phyloP scores from a whole-genome alignment of 2,113 vertebrate species.

The Phylloscopus whistleri region DNA sequence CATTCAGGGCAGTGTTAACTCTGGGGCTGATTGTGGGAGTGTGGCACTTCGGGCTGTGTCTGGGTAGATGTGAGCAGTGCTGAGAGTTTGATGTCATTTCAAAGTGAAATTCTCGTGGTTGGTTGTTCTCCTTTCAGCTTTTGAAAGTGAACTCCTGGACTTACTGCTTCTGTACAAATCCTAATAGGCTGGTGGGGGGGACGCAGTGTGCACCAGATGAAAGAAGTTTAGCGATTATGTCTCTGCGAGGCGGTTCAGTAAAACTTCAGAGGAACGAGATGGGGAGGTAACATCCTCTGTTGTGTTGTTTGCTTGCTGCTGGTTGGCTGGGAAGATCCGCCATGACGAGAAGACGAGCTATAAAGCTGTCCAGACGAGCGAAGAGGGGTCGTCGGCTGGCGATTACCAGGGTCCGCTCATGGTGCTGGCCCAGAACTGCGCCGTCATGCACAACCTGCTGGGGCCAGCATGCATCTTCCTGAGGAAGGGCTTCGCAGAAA shows the following conservation, averaged over 20 bases:
- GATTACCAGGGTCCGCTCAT: slow-evolving; percentile 86
- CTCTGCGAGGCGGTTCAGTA: slow-evolving; percentile 43
- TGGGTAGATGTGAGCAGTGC: not conserved
- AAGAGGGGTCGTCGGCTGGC: slow-evolving; percentile 80
- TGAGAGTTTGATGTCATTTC: slow-evolving; percentile 16
- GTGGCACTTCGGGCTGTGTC: not conserved
- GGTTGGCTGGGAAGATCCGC: slow-evolving; percentile 77
- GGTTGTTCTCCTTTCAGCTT: not conserved
- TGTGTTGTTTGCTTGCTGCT: slow-evolving; percentile 76
- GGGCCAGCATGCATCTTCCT: slow-evolving; percentile 98
- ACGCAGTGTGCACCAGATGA: not conserved
- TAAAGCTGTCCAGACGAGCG: slow-evolving; percentile 86
- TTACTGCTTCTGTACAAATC: not conserved
- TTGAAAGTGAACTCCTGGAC: slow-evolving; percentile 17
- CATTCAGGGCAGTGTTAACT: not conserved
- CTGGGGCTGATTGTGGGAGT: not conserved
- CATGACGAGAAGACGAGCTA: slow-evolving; percentile 93
- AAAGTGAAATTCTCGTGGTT: not conserved
- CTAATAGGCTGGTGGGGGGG: not conserved
- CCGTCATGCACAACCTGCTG: slow-evolving; percentile 92
- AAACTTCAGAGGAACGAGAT: slow-evolving; percentile 2
- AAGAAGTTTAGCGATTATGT: not conserved
- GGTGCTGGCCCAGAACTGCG: slow-evolving; percentile 90
- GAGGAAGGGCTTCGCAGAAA: slow-evolving; percentile 96
- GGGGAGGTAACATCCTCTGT: slow-evolving; percentile 73